Percentiles rank a stretch among this genome's conserved stretches.
Conservation (phyloP, 2,113 vertebrate genomes). For the Reinhardtius hippoglossoides region DNA sequence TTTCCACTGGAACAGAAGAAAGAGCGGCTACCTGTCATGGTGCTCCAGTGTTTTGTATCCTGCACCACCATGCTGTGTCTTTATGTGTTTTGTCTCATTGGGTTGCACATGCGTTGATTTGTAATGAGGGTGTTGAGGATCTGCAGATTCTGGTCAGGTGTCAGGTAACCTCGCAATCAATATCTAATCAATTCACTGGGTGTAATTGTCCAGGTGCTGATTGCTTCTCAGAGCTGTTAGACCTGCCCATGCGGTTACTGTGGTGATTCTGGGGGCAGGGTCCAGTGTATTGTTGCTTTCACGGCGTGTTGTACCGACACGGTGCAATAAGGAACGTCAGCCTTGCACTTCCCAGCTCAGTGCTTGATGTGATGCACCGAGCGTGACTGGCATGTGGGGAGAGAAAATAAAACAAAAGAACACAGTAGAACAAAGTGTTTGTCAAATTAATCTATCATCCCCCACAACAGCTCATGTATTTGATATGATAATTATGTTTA, state of each 20-base stretch:
- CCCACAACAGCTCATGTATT: conserved; percentile 59
- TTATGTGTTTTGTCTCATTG: neutral
- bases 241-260: conserved; percentile 15
- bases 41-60: conserved; percentile 9
- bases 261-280: neutral
- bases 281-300: conserved; percentile 14
- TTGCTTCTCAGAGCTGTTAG: conserved; percentile 56
- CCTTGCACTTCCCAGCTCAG: conserved; percentile 44
- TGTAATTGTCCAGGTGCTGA: conserved; percentile 61
- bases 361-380: conserved; percentile 47
- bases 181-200: conserved; percentile 55
- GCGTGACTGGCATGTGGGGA: conserved; percentile 69
- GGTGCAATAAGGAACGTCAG: conserved; percentile 28
- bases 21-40: neutral
- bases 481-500: conserved; percentile 78
- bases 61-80: neutral
- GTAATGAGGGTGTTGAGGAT: neutral
- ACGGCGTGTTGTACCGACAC: neutral
- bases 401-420: conserved; percentile 59
- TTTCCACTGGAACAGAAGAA: conserved; percentile 22
- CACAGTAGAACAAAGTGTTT: conserved; percentile 74
- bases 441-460: conserved; percentile 69
- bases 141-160: conserved; percentile 54
- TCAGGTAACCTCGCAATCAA: conserved; percentile 57
- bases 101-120: conserved; percentile 6